Conservation (phyloP, 2,888 invertebrate genomes). For the Drosophila nigricruria region DNA sequence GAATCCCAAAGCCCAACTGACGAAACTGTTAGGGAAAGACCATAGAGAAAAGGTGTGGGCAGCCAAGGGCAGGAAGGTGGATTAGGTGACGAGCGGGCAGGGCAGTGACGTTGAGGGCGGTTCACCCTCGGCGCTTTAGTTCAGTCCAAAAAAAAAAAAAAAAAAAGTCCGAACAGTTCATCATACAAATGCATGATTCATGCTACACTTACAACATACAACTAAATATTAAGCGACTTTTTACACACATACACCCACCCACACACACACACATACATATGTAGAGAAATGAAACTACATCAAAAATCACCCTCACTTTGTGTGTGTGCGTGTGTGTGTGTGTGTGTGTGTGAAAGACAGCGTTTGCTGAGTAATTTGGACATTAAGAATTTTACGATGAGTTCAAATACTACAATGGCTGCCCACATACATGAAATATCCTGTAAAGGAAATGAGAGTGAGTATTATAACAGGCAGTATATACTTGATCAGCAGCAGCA, state of each 20-base stretch:
- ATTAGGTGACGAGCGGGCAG: constrained; percentile 1
- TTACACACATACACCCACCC: constrained; percentile 9
- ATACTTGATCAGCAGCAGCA: background rate
- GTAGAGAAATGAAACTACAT: constrained; percentile 3
- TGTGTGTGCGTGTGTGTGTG: background rate
- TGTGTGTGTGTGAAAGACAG: constrained; percentile 6
- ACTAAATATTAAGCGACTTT: constrained; percentile 69
- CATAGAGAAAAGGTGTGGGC: background rate
- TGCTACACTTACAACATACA: constrained; percentile 63
- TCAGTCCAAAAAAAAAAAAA: constrained; percentile 5
- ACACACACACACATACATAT: background rate
- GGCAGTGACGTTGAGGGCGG: background rate
- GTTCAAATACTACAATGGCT: constrained; percentile 6
- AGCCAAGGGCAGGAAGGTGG: background rate
- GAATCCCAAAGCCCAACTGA: constrained; percentile 24
- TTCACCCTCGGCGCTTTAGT: constrained; percentile 46
- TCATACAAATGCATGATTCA: constrained; percentile 60
- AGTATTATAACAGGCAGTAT: background rate
- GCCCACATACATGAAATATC: constrained; percentile 5
- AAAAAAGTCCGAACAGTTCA: constrained; percentile 30
- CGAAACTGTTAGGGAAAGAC: constrained; percentile 5
- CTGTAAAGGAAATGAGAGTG: background rate
- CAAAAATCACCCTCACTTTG: constrained; percentile 51
- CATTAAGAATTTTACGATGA: constrained; percentile 2
- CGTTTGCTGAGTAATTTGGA: constrained; percentile 17